A percentile compares a stretch with the other conserved stretches of the same genome.
These are phyloP conservation scores for Sebastes schlegelii DNA, from an alignment of 2,113 vertebrate species.

Conservation along the genomic window DNA sequence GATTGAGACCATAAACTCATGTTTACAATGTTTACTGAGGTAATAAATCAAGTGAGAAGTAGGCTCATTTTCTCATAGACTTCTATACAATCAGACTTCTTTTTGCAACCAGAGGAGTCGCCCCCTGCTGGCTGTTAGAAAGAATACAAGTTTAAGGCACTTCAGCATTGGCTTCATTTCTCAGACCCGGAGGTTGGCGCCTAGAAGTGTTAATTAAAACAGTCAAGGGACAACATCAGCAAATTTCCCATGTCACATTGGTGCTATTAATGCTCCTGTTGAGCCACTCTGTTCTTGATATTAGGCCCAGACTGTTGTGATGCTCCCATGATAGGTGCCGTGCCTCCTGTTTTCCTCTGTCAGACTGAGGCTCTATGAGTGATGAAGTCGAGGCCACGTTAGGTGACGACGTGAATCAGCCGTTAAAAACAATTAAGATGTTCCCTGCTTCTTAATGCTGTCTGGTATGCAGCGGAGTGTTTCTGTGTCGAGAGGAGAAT, in stretches of 20 bases:
- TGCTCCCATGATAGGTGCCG: slow-evolving; percentile 1
- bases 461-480: slow-evolving; percentile 43
- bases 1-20: too few relatives aligned
- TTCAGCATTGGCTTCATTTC: too few relatives aligned
- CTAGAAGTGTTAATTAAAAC: too few relatives aligned
- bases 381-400: slow-evolving; percentile 7
- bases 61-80: too few relatives aligned
- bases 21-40: too few relatives aligned
- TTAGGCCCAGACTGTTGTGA: background rate
- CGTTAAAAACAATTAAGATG: slow-evolving; percentile 43
- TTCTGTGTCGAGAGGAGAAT: slow-evolving; percentile 30
- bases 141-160: too few relatives aligned
- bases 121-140: too few relatives aligned
- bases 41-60: too few relatives aligned
- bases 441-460: slow-evolving; percentile 44
- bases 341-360: background rate
- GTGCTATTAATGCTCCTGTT: background rate
- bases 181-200: too few relatives aligned
- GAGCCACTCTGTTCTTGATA: background rate
- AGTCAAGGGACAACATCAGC: background rate
- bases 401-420: slow-evolving; percentile 1
- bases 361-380: background rate
- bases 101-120: too few relatives aligned
- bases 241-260: background rate
- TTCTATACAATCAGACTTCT: too few relatives aligned